Conservation (phyloP, 1,140 invertebrate species). For the Macrostomum lignano region DNA sequence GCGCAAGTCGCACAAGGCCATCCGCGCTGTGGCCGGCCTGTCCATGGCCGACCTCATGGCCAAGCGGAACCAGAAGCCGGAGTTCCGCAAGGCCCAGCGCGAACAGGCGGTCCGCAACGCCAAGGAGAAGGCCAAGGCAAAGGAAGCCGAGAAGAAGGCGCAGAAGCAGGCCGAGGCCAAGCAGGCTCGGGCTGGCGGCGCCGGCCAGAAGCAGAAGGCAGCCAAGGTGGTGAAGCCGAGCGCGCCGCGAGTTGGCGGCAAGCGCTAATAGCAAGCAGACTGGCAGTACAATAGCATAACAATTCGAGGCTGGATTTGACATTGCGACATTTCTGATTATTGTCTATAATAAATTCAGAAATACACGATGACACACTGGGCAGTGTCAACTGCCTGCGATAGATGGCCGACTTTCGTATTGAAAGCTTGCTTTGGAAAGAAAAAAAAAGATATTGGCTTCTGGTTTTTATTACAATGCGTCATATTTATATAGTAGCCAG, state of each 20-base stretch:
- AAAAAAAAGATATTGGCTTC: too few species aligned
- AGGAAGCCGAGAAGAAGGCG: constrained; percentile 1
- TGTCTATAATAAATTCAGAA: too few species aligned
- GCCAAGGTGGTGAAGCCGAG: background rate
- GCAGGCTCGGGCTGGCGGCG: background rate
- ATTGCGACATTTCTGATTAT: too few species aligned
- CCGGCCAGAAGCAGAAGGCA: background rate
- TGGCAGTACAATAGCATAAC: too few species aligned
- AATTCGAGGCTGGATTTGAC: too few species aligned
- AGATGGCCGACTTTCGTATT: too few species aligned
- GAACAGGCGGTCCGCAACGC: constrained; percentile 2
- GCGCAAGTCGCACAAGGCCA: constrained; percentile 70
- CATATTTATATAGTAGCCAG: too few species aligned
- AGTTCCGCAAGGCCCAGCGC: constrained; percentile 3
- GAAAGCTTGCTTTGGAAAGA: too few species aligned
- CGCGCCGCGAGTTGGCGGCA: background rate
- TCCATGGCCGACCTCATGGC: constrained; percentile 84
- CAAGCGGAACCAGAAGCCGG: constrained; percentile 32
- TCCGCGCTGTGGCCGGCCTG: constrained; percentile 82
- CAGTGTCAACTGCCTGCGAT: too few species aligned
- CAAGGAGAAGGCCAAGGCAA: background rate
- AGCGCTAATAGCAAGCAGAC: too few species aligned
- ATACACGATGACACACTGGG: too few species aligned
- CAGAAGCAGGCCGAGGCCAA: background rate
- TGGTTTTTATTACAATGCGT: too few species aligned